phyloP scores from a whole-genome alignment of 2,797 vertebrate species.

The Sardinella longiceps region DNA sequence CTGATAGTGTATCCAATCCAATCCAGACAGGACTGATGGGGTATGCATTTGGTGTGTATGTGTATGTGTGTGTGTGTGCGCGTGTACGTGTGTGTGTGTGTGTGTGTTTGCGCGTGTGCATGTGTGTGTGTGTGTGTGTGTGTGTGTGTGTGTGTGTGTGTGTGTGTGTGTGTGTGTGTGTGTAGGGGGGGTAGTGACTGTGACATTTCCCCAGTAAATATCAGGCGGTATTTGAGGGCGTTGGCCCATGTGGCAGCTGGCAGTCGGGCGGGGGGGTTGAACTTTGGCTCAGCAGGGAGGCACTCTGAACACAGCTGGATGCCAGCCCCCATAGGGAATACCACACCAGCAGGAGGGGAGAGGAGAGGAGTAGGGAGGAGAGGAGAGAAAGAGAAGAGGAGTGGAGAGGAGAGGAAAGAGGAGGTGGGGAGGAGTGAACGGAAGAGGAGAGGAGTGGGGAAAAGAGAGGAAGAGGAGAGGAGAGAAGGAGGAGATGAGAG shows the following conservation, averaged over 20 bases:
- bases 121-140: too few species aligned
- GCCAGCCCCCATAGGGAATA: neutral
- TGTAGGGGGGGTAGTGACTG: slow-evolving; percentile 52
- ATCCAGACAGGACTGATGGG: slow-evolving; percentile 36
- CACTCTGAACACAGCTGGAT: slow-evolving; percentile 9
- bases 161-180: too few species aligned
- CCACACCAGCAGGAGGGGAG: neutral
- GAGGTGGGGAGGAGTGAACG: neutral
- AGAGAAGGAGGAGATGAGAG: neutral
- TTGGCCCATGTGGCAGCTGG: slow-evolving; percentile 50
- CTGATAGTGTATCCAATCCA: slow-evolving; percentile 18
- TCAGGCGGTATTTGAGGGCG: slow-evolving; percentile 59
- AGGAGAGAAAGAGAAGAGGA: neutral
- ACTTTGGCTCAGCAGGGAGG: slow-evolving; percentile 59
- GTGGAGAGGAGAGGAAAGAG: neutral
- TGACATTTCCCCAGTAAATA: slow-evolving; percentile 64
- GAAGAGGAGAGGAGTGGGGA: neutral
- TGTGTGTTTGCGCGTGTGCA: too few species aligned
- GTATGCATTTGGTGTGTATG: too few species aligned
- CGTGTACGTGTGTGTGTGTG: too few species aligned
- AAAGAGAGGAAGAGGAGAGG: neutral
- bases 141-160: too few species aligned
- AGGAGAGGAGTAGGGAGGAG: neutral
- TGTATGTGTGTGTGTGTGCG: too few species aligned
- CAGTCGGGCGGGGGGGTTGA: slow-evolving; percentile 49